Conservation (phyloP, 2,888 invertebrate genomes). For the Lithodes maja region DNA sequence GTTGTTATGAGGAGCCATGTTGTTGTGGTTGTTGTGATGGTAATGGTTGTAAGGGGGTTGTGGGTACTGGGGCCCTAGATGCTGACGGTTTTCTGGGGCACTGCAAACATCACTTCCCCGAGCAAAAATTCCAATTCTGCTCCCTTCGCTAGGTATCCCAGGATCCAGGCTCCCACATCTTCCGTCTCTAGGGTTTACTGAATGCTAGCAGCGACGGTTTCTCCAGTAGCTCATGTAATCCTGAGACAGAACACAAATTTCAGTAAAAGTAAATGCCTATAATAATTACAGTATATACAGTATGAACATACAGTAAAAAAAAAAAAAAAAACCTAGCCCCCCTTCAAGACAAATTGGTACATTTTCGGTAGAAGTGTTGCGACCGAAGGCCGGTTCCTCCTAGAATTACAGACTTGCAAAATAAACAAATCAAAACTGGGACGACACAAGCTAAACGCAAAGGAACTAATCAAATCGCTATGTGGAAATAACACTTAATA, state of each 20-base stretch:
- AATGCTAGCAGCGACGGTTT: conserved; percentile 67
- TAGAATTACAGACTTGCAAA: too few relatives aligned
- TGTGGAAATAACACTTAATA: too few relatives aligned
- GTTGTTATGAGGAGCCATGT: conserved; percentile 52
- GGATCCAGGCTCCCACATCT: conserved; percentile 57
- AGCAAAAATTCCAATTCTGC: conserved; percentile 32
- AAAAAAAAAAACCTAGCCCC: not conserved
- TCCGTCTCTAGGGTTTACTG: conserved; percentile 59
- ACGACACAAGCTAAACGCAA: too few relatives aligned
- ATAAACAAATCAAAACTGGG: too few relatives aligned
- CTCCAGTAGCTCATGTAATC: conserved; percentile 68
- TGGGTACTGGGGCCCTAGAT: conserved; percentile 47
- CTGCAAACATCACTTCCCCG: conserved; percentile 45
- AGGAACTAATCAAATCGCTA: too few relatives aligned
- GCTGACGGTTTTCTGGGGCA: conserved; percentile 39
- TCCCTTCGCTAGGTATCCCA: conserved; percentile 47
- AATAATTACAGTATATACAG: not conserved
- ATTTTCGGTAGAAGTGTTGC: too few relatives aligned
- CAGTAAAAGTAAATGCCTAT: not conserved
- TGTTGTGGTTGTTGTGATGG: conserved; percentile 35
- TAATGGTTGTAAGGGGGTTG: conserved; percentile 48
- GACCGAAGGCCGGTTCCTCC: too few relatives aligned
- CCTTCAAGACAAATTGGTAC: too few relatives aligned
- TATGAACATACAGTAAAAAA: not conserved
- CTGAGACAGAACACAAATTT: conserved; percentile 36